These are phyloP conservation scores for Drosophila lacertosa DNA, from an alignment of 1,140 invertebrate genomes.

Conservation along the genomic window DNA sequence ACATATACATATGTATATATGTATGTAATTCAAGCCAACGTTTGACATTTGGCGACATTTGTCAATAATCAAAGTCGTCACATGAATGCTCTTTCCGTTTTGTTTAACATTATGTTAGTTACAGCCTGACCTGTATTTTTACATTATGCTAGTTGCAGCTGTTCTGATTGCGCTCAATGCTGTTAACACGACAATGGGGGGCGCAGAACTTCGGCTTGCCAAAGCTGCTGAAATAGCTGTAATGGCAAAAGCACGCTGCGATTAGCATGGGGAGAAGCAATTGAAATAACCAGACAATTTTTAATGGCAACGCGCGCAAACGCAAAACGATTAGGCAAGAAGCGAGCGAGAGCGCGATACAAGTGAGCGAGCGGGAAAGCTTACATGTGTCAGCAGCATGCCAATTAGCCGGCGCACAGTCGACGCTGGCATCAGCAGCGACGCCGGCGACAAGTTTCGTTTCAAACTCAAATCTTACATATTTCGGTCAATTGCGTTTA, in stretches of 20 bases:
- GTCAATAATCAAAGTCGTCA: neutral
- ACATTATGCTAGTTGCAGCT: neutral
- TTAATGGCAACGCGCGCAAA: constrained; percentile 52
- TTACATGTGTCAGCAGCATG: constrained; percentile 45
- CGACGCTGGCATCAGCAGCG: constrained; percentile 16
- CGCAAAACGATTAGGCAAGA: constrained; percentile 61
- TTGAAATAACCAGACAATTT: constrained; percentile 33
- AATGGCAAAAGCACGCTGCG: neutral
- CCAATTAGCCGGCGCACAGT: constrained; percentile 60
- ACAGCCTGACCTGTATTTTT: neutral
- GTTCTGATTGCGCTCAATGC: neutral
- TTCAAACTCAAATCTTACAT: constrained; percentile 60
- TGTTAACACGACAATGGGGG: neutral
- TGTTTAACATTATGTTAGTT: neutral
- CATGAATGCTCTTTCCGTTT: constrained; percentile 15
- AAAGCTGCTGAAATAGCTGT: constrained; percentile 8
- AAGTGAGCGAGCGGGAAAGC: neutral
- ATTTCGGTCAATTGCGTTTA: constrained; percentile 74
- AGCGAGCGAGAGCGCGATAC: neutral
- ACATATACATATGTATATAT: too few species aligned
- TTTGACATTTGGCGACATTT: constrained; percentile 18
- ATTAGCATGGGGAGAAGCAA: constrained; percentile 12
- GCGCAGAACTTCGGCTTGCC: neutral
- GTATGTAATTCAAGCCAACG: constrained; percentile 54
- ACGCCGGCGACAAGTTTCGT: constrained; percentile 56